Evolutionary conservation across 1,140 invertebrate species (phyloP).

Genomic region (Ceratina australensis): DNA sequence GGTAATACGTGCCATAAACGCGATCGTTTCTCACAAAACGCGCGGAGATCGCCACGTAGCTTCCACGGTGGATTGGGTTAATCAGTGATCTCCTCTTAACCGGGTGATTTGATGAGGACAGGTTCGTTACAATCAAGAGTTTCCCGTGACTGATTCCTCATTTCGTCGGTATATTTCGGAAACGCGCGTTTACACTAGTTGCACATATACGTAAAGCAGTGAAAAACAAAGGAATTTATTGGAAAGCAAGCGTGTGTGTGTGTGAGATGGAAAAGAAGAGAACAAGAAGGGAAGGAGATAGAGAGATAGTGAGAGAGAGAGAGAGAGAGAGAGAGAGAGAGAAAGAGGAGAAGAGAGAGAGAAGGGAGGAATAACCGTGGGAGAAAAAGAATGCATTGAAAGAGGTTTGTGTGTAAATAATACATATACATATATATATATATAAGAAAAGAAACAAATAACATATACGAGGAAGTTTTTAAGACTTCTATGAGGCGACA

Average conservation of each 20-base stretch:
- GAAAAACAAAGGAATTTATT: constrained; percentile 32
- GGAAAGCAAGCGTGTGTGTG: constrained; percentile 7
- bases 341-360: constrained; percentile 51
- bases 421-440: constrained; percentile 62
- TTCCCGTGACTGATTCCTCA: constrained; percentile 33
- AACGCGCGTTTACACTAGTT: constrained; percentile 70
- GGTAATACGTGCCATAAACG: constrained; percentile 3
- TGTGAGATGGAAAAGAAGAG: neutral
- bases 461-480: constrained; percentile 71
- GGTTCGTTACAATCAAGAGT: neutral
- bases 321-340: constrained; percentile 31
- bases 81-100: neutral
- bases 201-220: constrained; percentile 75
- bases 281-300: neutral
- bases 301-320: constrained; percentile 1
- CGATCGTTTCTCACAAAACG: constrained; percentile 55
- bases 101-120: neutral
- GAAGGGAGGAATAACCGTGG: neutral
- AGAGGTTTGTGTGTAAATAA: constrained; percentile 75
- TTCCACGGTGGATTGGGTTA: constrained; percentile 20
- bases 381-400: constrained; percentile 44
- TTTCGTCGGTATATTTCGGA: constrained; percentile 70
- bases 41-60: constrained; percentile 69
- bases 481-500: constrained; percentile 69
- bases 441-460: constrained; percentile 43